phyloP scores from a whole-genome alignment of 2,797 vertebrate species.

The Pelobates cultripes region DNA sequence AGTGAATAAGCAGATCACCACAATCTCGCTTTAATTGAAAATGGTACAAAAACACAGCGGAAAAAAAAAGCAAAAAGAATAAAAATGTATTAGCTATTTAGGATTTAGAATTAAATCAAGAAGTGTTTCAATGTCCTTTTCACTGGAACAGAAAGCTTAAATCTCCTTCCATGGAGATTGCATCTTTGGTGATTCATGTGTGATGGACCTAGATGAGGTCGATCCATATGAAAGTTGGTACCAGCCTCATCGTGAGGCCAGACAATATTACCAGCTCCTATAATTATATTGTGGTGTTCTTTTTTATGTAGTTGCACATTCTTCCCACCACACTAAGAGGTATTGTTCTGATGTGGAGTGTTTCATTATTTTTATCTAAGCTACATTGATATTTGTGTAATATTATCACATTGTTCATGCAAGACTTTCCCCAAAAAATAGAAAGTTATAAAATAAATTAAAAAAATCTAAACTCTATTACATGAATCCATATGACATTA shows the following conservation, averaged over 20 bases:
- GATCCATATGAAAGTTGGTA: background rate
- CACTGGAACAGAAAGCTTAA: constrained; percentile 48
- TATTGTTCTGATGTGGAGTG: background rate
- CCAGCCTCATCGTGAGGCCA: background rate
- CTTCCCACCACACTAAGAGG: background rate
- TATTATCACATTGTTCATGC: background rate
- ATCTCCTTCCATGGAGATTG: background rate
- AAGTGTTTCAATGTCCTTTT: constrained; percentile 61
- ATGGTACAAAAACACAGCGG: constrained; percentile 49
- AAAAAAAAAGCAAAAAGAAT: background rate
- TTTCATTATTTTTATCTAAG: background rate
- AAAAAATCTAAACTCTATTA: no score
- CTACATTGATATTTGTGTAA: background rate
- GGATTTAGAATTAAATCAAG: constrained; percentile 62
- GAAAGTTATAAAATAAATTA: background rate
- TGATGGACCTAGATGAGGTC: background rate
- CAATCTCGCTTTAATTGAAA: constrained; percentile 77
- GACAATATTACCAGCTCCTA: background rate
- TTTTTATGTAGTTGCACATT: background rate
- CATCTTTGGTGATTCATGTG: background rate
- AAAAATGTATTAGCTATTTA: constrained; percentile 53
- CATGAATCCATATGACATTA: no score
- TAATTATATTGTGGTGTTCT: constrained; percentile 3
- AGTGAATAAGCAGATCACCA: constrained; percentile 60
- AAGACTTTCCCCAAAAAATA: background rate